Conservation (phyloP, 2,888 invertebrate genomes). For the Myathropa florea region DNA sequence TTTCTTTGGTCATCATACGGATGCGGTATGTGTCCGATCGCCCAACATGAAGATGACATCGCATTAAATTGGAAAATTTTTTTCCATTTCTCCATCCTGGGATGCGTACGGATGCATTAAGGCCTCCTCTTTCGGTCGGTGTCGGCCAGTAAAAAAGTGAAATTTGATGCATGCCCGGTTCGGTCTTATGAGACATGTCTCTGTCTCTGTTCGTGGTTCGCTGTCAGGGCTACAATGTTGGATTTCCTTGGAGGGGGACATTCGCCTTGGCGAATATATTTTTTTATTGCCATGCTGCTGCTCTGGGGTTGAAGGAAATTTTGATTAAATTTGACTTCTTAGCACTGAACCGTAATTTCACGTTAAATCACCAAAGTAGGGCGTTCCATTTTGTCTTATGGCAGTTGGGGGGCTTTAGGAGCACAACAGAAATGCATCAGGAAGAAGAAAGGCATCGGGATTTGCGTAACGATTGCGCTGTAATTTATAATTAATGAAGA, state of each 20-base stretch:
- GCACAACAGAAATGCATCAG: neutral
- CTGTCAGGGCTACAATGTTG: slow-evolving; percentile 3
- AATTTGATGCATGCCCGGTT: slow-evolving; percentile 54
- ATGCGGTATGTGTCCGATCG: slow-evolving; percentile 44
- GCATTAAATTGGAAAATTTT: slow-evolving; percentile 59
- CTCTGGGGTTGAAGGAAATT: slow-evolving; percentile 18
- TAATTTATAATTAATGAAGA: neutral
- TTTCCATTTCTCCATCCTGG: slow-evolving; percentile 12
- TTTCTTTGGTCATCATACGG: slow-evolving; percentile 29
- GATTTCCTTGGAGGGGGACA: slow-evolving; percentile 13
- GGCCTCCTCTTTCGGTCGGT: neutral
- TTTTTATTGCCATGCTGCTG: slow-evolving; percentile 29
- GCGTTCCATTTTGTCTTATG: neutral
- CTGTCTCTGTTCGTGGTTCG: neutral
- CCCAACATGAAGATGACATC: slow-evolving; percentile 64
- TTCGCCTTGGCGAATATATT: neutral
- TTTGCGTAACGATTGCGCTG: neutral
- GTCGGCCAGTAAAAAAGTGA: slow-evolving; percentile 44
- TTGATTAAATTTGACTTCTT: slow-evolving; percentile 52
- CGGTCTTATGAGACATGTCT: slow-evolving; percentile 9
- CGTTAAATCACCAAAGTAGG: slow-evolving; percentile 12
- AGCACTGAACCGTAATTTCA: slow-evolving; percentile 27
- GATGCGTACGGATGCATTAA: slow-evolving; percentile 7
- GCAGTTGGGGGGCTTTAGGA: neutral
- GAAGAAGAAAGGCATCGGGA: neutral